A percentile compares a stretch with the other conserved stretches of the same genome.
phyloP scores from a whole-genome alignment of 2,797 vertebrate species.

The Macroramphosus scolopax region DNA sequence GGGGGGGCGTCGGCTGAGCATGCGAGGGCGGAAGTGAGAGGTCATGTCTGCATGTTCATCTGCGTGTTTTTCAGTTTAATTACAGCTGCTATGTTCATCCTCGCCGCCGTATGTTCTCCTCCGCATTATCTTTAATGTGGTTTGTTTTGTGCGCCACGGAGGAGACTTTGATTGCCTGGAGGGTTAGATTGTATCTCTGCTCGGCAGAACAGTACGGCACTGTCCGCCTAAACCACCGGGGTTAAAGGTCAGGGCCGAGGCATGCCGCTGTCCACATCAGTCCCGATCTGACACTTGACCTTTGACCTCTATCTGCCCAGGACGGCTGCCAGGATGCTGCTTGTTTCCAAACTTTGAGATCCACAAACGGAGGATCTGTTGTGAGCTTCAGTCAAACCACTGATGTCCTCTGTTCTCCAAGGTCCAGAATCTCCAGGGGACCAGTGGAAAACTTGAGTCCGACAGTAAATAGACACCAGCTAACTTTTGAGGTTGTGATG shows the following conservation, averaged over 20 bases:
- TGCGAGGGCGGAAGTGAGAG: conserved; percentile 49
- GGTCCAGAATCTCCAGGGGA: conserved; percentile 23
- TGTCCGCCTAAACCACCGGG: conserved; percentile 35
- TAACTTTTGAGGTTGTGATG: conserved; percentile 24
- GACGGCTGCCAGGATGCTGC: conserved; percentile 30
- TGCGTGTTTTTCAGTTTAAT: conserved; percentile 25
- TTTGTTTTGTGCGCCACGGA: conserved; percentile 15
- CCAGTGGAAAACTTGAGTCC: conserved; percentile 47
- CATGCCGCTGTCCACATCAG: conserved; percentile 59
- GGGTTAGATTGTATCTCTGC: not conserved
- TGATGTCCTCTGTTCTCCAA: conserved; percentile 11
- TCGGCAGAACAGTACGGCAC: conserved; percentile 35
- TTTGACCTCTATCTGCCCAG: conserved; percentile 33
- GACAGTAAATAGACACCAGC: conserved; percentile 33
- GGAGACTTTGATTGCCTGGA: not conserved
- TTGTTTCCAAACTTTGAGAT: conserved; percentile 42
- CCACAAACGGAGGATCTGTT: conserved; percentile 14
- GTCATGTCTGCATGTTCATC: conserved; percentile 28
- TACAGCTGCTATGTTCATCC: conserved; percentile 24
- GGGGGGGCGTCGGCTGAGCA: conserved; percentile 44
- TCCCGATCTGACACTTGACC: conserved; percentile 45
- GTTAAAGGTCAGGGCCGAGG: conserved; percentile 63
- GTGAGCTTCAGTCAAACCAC: conserved; percentile 15
- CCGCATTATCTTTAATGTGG: conserved; percentile 34
- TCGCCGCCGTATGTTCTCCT: no score